Percentiles rank a stretch among this genome's conserved stretches.
phyloP scores from a whole-genome alignment of 2,797 vertebrate species.

The Darevskia nairensis region DNA sequence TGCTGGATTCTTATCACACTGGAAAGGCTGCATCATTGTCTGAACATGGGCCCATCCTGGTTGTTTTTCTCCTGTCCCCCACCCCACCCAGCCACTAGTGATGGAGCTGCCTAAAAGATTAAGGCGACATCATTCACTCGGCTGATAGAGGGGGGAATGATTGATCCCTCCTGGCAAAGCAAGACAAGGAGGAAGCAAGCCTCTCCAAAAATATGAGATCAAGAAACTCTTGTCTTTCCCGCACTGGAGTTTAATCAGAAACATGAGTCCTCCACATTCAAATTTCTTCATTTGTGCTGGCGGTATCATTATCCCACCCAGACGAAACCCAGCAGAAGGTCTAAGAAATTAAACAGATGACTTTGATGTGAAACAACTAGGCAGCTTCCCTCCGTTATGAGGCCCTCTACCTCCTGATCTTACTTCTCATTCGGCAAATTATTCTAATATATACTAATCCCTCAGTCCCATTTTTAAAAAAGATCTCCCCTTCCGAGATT shows the following conservation, averaged over 20 bases:
- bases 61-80: background rate
- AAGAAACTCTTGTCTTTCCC: constrained; percentile 28
- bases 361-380: constrained; percentile 65
- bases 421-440: constrained; percentile 16
- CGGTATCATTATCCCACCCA: constrained; percentile 13
- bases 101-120: background rate
- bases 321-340: constrained; percentile 57
- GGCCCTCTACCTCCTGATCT: constrained; percentile 28
- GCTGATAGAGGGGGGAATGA: constrained; percentile 16
- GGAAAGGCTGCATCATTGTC: background rate
- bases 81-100: background rate
- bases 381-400: constrained; percentile 30
- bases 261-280: background rate
- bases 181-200: background rate
- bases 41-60: background rate
- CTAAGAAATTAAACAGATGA: background rate
- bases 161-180: background rate
- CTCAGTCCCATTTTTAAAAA: constrained; percentile 25
- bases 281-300: background rate
- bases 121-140: background rate
- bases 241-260: constrained; percentile 5
- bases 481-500: constrained; percentile 9
- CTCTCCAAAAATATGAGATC: constrained; percentile 33
- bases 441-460: constrained; percentile 39
- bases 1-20: background rate